Conservation (phyloP, 1,140 invertebrate species). For the Ceratosolen solmsi region DNA sequence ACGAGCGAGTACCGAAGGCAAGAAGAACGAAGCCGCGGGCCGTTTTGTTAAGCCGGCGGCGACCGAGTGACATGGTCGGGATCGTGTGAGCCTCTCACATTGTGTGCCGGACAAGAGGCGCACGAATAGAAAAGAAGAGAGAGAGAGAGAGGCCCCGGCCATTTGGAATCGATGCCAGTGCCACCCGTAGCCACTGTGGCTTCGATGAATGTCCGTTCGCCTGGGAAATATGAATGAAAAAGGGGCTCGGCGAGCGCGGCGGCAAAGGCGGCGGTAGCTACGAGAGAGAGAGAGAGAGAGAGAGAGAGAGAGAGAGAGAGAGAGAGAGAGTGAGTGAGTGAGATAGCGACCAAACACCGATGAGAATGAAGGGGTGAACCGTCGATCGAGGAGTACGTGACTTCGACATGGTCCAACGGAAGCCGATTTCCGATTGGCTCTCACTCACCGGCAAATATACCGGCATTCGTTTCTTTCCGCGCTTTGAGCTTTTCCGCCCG, state of each 20-base stretch:
- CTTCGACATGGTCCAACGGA: slow-evolving; percentile 56
- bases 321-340: slow-evolving; percentile 36
- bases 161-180: slow-evolving; percentile 73
- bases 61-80: slow-evolving; percentile 52
- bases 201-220: slow-evolving; percentile 65
- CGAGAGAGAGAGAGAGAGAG: slow-evolving; percentile 56
- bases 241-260: slow-evolving; percentile 62
- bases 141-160: slow-evolving; percentile 47
- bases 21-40: slow-evolving; percentile 32
- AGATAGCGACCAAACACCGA: slow-evolving; percentile 52
- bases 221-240: slow-evolving; percentile 73
- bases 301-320: slow-evolving; percentile 42
- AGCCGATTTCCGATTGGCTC: slow-evolving; percentile 50
- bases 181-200: slow-evolving; percentile 56
- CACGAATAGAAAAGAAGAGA: neutral
- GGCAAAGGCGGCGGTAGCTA: neutral
- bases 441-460: slow-evolving; percentile 6
- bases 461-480: neutral
- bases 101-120: neutral
- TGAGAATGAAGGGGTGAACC: slow-evolving; percentile 52
- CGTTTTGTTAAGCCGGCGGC: slow-evolving; percentile 39
- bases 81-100: slow-evolving; percentile 49
- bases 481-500: slow-evolving; percentile 1
- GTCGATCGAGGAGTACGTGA: slow-evolving; percentile 51
- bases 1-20: neutral